These are phyloP conservation scores for Amphibalanus amphitrite DNA, from an alignment of 1,140 invertebrate genomes.

Conservation along the genomic window DNA sequence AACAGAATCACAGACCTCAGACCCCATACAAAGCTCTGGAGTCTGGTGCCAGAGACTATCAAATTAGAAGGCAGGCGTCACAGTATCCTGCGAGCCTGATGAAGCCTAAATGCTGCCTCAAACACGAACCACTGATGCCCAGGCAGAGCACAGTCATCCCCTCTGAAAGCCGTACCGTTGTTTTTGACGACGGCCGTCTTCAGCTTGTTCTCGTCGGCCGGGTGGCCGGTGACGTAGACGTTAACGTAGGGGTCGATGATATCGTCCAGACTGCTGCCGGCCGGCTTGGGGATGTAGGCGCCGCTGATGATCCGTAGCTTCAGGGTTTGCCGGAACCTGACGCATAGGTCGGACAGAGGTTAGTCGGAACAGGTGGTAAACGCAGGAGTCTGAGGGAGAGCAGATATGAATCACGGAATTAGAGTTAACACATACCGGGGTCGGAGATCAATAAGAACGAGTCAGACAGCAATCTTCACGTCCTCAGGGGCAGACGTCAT, in stretches of 20 bases:
- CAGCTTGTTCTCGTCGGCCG: conserved; percentile 29
- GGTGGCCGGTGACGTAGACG: conserved; percentile 35
- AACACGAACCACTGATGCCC: too few relatives aligned
- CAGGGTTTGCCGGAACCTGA: conserved; percentile 19
- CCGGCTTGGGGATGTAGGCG: conserved; percentile 41
- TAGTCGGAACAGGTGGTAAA: background rate
- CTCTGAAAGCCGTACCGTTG: conserved; percentile 39
- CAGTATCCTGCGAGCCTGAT: too few relatives aligned
- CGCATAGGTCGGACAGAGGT: background rate
- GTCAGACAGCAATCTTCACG: too few relatives aligned
- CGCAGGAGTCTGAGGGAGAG: conserved; percentile 4
- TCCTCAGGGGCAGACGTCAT: too few relatives aligned
- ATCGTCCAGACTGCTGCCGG: conserved; percentile 28
- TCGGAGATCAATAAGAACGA: too few relatives aligned
- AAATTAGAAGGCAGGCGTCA: too few relatives aligned
- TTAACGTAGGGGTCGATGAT: conserved; percentile 33
- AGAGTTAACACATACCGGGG: conserved; percentile 4
- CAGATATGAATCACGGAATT: conserved; percentile 12
- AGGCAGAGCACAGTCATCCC: too few relatives aligned
- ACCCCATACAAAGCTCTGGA: too few relatives aligned
- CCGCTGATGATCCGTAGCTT: conserved; percentile 37
- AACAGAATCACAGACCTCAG: too few relatives aligned
- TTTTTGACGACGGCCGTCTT: conserved; percentile 37
- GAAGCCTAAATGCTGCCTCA: too few relatives aligned
- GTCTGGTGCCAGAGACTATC: too few relatives aligned